Evolutionary conservation across 64 coral and sea anemone genomes (phyloP), one percentile per base, ranked within the genome.

Genomic region (Actinia tenebrosa): DNA sequence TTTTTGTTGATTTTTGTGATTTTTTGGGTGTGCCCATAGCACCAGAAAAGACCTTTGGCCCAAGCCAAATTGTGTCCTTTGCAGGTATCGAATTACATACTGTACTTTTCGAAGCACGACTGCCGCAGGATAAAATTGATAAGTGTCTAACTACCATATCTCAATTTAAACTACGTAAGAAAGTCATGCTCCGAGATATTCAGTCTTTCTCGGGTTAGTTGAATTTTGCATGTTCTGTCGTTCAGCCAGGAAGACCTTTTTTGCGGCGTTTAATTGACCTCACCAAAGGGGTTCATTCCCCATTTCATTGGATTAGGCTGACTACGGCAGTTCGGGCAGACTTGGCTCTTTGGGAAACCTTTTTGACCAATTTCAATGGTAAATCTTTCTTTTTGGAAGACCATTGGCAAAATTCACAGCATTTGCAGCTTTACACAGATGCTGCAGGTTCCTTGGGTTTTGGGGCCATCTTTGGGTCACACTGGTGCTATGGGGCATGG

Each of bases 221-320:
- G 11, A 92, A 92, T 88, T 92, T 92, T 64, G 90, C 90, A 22
- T 92, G 90, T 71, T 87, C 75, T 8, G 84, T 92, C 11, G 86
- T 87, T 16, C 26, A 87, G 3, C 84, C 90, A 52, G 86, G 90
- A 27, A 20, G 90, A 61, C 46, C 77, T 27, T 92, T 92, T 47
- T 78, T 93, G 19, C 80, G 81, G 7, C 46, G 91, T 27, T 83
- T 93, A 61, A 89, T 93, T 80, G 87, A 93, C 62, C 84, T 89
- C 60, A 92, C 84, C 45, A 59, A 37, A 85, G 84, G 84, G 16
- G 84, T 59, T 23, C 47, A 20, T 45, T 45, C 53, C 26, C 44
- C 84, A 53, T 56, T 30, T n/a, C 84, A 85, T 56, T 9, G 15
- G 30, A 43, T 85, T 63, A 5, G 84, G 15, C 16, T 85, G 17